Percentiles rank a stretch among this genome's conserved stretches.
Evolutionary conservation across 1,140 invertebrate genomes (phyloP).

Genomic region (Elymnias hypermnestra): DNA sequence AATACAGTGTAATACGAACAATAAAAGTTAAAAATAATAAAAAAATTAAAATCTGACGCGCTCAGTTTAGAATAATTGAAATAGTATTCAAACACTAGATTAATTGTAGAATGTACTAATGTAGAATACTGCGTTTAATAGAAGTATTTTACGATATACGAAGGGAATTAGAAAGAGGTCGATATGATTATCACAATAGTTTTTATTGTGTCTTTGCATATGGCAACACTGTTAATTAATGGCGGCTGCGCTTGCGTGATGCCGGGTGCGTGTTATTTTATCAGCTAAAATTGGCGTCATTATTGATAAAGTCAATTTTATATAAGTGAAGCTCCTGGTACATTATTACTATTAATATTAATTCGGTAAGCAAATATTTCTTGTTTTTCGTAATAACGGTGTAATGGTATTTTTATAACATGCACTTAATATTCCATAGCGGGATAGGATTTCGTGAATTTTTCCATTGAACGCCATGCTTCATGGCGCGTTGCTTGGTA

Average conservation of each 20-base stretch:
- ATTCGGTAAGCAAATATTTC: slow-evolving; percentile 9
- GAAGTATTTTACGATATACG: no score
- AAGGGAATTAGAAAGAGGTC: no score
- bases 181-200: no score
- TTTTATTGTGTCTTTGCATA: background rate
- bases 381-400: background rate
- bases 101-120: no score
- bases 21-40: no score
- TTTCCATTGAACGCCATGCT: slow-evolving; percentile 64
- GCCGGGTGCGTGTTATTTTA: slow-evolving; percentile 68
- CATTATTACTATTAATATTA: no score
- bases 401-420: background rate
- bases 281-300: slow-evolving; percentile 56
- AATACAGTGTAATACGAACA: no score
- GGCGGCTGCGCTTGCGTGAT: slow-evolving; percentile 71
- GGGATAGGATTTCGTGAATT: slow-evolving; percentile 48
- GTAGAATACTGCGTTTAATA: no score
- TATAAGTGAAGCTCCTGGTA: slow-evolving; percentile 27
- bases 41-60: no score
- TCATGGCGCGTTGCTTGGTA: slow-evolving; percentile 52
- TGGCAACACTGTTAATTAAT: slow-evolving; percentile 36
- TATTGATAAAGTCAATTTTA: slow-evolving; percentile 21
- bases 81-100: no score
- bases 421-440: background rate
- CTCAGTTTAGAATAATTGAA: no score